Evolutionary conservation across 2,113 vertebrate genomes (phyloP).

Genomic region (Siphamia tubifer): DNA sequence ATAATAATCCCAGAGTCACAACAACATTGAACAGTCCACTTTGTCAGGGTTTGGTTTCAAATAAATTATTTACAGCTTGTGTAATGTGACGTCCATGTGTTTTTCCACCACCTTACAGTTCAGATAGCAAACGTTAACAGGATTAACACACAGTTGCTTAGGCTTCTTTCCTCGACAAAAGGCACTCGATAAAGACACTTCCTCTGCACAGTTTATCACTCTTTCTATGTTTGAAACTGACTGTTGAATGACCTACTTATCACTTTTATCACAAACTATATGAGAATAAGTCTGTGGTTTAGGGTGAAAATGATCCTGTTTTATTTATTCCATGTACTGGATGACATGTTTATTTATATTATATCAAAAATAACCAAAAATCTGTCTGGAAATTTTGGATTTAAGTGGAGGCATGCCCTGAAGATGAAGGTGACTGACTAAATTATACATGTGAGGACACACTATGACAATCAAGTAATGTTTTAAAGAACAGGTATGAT

Average conservation of each 20-base stretch:
- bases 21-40: constrained; percentile 30
- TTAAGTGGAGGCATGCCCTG: background rate
- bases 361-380: constrained; percentile 8
- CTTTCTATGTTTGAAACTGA: no score
- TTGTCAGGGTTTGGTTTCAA: constrained; percentile 32
- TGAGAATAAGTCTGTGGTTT: background rate
- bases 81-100: constrained; percentile 10
- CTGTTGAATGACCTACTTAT: background rate
- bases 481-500: no score
- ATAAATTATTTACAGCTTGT: constrained; percentile 34
- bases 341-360: constrained; percentile 3
- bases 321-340: background rate
- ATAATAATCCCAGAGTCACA: constrained; percentile 32
- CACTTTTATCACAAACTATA: background rate
- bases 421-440: background rate
- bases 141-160: constrained; percentile 11
- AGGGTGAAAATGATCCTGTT: background rate
- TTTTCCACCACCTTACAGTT: constrained; percentile 6
- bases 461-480: no score
- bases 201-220: background rate
- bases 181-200: constrained; percentile 22
- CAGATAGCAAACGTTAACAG: background rate
- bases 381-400: constrained; percentile 12
- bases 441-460: background rate
- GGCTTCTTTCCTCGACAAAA: constrained; percentile 18